Percentiles rank a stretch among this genome's conserved stretches.
These are phyloP conservation scores for Heliconius sara DNA, from an alignment of 2,888 invertebrate genomes.

Conservation along the genomic window DNA sequence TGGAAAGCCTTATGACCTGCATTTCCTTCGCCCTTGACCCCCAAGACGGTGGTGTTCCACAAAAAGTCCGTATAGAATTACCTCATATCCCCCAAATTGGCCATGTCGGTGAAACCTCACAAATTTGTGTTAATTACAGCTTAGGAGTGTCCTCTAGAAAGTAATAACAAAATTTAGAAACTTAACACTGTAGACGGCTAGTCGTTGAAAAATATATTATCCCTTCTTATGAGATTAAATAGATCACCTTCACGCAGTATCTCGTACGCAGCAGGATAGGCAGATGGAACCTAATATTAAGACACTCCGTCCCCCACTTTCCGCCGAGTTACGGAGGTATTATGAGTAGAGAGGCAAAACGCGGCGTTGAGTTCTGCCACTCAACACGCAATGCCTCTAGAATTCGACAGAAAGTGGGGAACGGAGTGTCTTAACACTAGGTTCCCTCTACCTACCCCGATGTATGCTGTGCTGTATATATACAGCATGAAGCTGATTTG, in stretches of 20 bases:
- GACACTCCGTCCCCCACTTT: too few species aligned
- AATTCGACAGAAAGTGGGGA: too few species aligned
- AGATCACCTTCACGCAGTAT: too few species aligned
- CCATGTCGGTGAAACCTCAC: constrained; percentile 45
- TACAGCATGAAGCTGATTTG: too few species aligned
- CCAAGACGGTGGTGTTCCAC: constrained; percentile 32
- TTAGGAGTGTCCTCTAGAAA: constrained; percentile 36
- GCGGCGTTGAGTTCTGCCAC: too few species aligned
- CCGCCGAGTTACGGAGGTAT: neutral
- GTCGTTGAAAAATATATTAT: neutral
- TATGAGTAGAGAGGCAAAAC: neutral
- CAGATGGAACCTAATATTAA: too few species aligned
- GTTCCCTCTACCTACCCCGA: too few species aligned
- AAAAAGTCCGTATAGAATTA: constrained; percentile 42
- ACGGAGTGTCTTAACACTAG: too few species aligned
- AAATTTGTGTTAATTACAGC: constrained; percentile 38
- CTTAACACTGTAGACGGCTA: constrained; percentile 21
- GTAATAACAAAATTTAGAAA: constrained; percentile 31
- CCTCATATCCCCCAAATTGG: constrained; percentile 43
- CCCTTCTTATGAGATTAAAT: neutral
- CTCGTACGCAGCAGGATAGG: too few species aligned
- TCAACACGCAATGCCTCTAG: too few species aligned
- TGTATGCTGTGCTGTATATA: too few species aligned
- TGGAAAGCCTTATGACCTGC: constrained; percentile 2
- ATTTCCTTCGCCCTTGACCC: constrained; percentile 36